A percentile compares a stretch with the other conserved stretches of the same genome.
Evolutionary conservation across 1,140 invertebrate genomes (phyloP).

Genomic region (Monomorium pharaonis): DNA sequence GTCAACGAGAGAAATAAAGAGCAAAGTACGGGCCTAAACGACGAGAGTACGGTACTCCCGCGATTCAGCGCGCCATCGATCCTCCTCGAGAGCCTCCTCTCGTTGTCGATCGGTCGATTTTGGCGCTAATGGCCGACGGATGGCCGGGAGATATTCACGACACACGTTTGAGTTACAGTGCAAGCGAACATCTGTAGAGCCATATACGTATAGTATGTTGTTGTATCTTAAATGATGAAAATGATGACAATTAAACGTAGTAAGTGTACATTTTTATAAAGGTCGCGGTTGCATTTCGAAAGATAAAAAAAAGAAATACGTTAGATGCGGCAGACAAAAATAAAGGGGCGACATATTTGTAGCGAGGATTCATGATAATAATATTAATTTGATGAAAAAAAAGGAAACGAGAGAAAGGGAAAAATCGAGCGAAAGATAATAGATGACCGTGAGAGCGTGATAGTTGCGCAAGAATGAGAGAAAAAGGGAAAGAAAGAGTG

Average conservation of each 20-base stretch:
- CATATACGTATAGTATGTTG: conserved; percentile 86
- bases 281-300: conserved; percentile 77
- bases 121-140: conserved; percentile 55
- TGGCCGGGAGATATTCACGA: conserved; percentile 75
- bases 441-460: conserved; percentile 62
- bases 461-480: conserved; percentile 62
- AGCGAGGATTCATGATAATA: conserved; percentile 73
- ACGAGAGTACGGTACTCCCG: conserved; percentile 50
- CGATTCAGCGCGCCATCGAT: conserved; percentile 47
- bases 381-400: conserved; percentile 70
- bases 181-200: conserved; percentile 86
- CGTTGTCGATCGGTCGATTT: conserved; percentile 51
- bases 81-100: conserved; percentile 26
- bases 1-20: conserved; percentile 33
- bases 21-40: conserved; percentile 63
- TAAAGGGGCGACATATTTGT: conserved; percentile 68
- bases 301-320: conserved; percentile 58
- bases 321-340: conserved; percentile 58
- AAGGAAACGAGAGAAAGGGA: conserved; percentile 53
- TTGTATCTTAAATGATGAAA: conserved; percentile 84
- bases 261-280: conserved; percentile 80
- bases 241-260: conserved; percentile 76
- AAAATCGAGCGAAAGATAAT: conserved; percentile 55
- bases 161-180: conserved; percentile 85
- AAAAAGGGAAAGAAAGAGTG: conserved; percentile 58